Evolutionary conservation across 2,888 invertebrate genomes (phyloP).

Genomic region (Epistrophe grossulariae): DNA sequence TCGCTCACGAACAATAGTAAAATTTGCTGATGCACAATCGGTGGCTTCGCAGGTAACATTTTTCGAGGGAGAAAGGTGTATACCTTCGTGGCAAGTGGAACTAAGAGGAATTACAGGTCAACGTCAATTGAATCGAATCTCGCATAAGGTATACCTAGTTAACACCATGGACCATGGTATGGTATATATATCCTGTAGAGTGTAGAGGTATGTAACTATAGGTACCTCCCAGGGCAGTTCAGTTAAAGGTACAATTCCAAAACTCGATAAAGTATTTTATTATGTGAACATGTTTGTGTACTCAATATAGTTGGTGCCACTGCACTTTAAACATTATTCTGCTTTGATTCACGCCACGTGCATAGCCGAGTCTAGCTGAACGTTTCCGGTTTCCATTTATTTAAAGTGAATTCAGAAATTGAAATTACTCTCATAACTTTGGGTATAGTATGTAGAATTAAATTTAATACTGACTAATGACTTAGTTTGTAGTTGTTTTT

Average conservation of each 20-base stretch:
- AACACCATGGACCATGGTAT: slow-evolving; percentile 15
- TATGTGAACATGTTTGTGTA: slow-evolving; percentile 23
- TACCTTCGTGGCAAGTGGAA: neutral
- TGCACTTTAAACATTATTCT: slow-evolving; percentile 39
- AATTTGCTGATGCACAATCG: slow-evolving; percentile 64
- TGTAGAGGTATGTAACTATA: no score
- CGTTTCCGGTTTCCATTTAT: neutral
- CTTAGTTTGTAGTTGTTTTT: no score
- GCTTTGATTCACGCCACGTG: slow-evolving; percentile 22
- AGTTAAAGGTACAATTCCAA: slow-evolving; percentile 14
- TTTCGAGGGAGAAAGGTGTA: slow-evolving; percentile 22
- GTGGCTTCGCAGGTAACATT: neutral
- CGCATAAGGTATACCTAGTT: slow-evolving; percentile 54
- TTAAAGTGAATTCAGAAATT: no score
- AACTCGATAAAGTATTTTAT: slow-evolving; percentile 49
- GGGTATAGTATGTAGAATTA: no score
- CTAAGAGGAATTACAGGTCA: slow-evolving; percentile 70
- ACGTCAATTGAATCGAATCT: slow-evolving; percentile 66
- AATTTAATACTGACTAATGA: no score
- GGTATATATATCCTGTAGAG: neutral
- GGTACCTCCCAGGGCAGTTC: neutral
- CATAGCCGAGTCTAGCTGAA: neutral
- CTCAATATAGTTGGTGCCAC: slow-evolving; percentile 27
- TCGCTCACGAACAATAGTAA: slow-evolving; percentile 57
- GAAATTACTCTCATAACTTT: no score